Evolutionary conservation across 2,797 vertebrate species (phyloP), one percentile per base, ranked within the genome.

Genomic region (Sebastes itinus): DNA sequence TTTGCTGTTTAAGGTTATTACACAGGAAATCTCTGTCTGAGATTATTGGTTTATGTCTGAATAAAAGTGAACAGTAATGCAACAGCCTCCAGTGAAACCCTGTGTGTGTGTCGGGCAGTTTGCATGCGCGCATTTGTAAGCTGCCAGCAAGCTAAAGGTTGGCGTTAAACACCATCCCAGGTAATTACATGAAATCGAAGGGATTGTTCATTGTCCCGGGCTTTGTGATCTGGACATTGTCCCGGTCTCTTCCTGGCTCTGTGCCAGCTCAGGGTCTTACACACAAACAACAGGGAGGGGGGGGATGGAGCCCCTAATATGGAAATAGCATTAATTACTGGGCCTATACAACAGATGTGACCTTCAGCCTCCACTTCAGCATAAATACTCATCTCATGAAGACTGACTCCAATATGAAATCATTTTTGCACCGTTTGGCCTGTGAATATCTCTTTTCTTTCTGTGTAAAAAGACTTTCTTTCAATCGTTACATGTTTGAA

Each of bases 291-390:
- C 81, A 67, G 86, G 2, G 30, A 11, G 30, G 30, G n/a, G 74
- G 63, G 63, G 76, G 61, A 56, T 68, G 81, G 75, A 22, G 55
- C 13, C 69, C 88, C 88, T 88, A 89, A 92, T 94, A 94, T 94
- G 93, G 93, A 94, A 94, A 92, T 91, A 62, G 80, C 70, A 85
- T 94, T 92, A 92, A 94, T 95, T 94, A 93, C 88, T 23, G 66
- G 23, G 63, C 87, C 86, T 83, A 87, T 83, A 87, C 85, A 91
- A 84, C 94, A 95, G 93, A 95, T 94, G 93, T 93, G 92, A 90
- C 94, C 90, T 91, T 91, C 87, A 81, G 80, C 62, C 83, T 82
- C 75, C 81, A 20, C 68, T 38, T 82, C 77, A 23, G 83, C 82
- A 71, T 87, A 82, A 91, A 88, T 75, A 85, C 80, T 75, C 80